Conservation (phyloP, 2,797 vertebrate genomes). For the Chrysolophus pictus region DNA sequence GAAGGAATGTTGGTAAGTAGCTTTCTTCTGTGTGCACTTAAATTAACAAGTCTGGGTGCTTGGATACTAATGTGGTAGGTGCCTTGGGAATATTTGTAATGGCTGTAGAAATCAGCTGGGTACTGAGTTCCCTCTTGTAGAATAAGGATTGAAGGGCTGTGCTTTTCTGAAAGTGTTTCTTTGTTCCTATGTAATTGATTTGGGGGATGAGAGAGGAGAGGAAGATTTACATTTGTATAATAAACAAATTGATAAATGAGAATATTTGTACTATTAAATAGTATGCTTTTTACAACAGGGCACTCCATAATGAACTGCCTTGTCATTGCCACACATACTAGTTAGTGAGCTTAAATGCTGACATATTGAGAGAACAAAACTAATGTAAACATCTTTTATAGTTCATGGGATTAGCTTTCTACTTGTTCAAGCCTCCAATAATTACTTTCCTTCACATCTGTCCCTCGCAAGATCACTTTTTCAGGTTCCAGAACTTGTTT, state of each 20-base stretch:
- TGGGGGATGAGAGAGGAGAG: neutral
- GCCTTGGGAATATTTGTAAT: neutral
- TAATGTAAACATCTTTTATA: slow-evolving; percentile 33
- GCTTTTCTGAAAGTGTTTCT: neutral
- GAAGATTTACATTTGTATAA: neutral
- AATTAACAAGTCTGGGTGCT: neutral
- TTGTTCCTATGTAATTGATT: neutral
- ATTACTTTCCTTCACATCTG: neutral
- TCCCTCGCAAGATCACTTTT: neutral
- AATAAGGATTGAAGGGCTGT: neutral
- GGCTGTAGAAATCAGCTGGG: neutral
- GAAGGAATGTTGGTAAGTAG: neutral
- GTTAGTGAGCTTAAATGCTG: neutral
- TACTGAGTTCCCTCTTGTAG: neutral
- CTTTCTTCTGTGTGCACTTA: neutral
- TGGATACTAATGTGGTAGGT: neutral
- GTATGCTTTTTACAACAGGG: neutral
- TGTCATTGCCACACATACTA: accelerated
- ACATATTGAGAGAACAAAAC: neutral
- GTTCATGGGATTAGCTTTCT: slow-evolving; percentile 36
- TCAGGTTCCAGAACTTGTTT: neutral
- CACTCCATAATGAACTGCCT: neutral
- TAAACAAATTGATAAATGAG: neutral
- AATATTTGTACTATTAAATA: neutral
- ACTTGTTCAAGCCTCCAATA: neutral